Evolutionary conservation across 2,113 vertebrate genomes (phyloP), one percentile per base, ranked within the genome.

Genomic region (Mohoua ochrocephala): DNA sequence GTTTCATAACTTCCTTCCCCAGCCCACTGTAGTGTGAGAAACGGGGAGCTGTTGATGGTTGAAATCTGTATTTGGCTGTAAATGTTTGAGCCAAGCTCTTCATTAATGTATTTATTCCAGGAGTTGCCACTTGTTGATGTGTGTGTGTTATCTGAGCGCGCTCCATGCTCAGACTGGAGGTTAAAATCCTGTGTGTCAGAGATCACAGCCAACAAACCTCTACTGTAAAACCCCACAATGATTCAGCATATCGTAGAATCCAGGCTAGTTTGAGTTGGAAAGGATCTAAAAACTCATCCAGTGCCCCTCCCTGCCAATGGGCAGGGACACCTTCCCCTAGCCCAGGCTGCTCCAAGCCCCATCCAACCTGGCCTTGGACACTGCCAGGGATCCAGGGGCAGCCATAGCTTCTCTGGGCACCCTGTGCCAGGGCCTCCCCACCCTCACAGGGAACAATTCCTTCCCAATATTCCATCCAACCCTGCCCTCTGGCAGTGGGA

Each of bases 391-490:
- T 69, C 39, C 39, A 63, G 57, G 22, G 18, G 33, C 39, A 73
- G 39, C 33, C 57, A 53, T 57, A 73, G 39, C 57, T 63, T 14
- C 81, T 22, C 57, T 61, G 80, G 33, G 56, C 45, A 44, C 21
- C 54, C 67, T 45, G 33, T 84, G 57, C 39, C 39, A 54, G 57
- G 39, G 18, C 5, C 27, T 27, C 0, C 0, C 7, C 27, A 39
- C 17, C 13, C 41, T 73, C 39, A 4, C 39, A 45, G 22, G 39
- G 22, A 33, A 2, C 2, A 22, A 45, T 39, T 63, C 28, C 28
- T 19, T 27, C 2, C 39, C 33, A 61, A 1, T 24, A 28, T 0
- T 18, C 28, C 47, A 30, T n/a, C 23, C 3, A 4, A 0, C 15
- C 15, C 23, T 53, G 47, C 10, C 16, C 41, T 70, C 23, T 69